Conservation (phyloP, 2,888 invertebrate species). For the Luperina testacea region DNA sequence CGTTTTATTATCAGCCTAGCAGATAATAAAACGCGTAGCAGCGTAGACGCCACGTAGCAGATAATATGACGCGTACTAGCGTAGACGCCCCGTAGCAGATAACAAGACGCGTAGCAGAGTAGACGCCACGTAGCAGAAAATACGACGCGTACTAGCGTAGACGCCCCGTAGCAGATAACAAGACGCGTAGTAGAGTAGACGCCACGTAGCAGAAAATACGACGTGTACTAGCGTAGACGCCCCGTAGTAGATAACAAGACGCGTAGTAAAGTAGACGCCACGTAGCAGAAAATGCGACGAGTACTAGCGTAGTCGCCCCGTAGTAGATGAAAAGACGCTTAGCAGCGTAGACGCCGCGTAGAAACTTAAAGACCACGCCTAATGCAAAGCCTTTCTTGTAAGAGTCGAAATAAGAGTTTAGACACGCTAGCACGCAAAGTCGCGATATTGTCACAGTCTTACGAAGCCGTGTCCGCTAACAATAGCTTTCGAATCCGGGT, state of each 20-base stretch:
- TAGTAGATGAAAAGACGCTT: background rate
- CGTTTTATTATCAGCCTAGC: background rate
- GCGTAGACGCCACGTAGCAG: background rate
- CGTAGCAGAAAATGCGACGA: too few relatives aligned
- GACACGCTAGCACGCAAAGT: conserved; percentile 62
- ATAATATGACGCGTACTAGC: background rate
- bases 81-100: background rate
- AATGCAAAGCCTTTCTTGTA: conserved; percentile 43
- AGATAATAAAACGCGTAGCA: background rate
- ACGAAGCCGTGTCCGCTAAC: conserved; percentile 69
- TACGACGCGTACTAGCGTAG: background rate
- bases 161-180: background rate
- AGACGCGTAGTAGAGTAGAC: background rate
- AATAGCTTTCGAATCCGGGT: conserved; percentile 78
- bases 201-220: background rate
- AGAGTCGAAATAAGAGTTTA: conserved; percentile 63
- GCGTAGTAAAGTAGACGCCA: too few relatives aligned
- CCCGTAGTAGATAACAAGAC: too few relatives aligned
- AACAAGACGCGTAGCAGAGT: background rate
- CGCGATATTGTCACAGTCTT: conserved; percentile 58
- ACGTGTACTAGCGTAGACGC: background rate
- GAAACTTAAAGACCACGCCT: background rate
- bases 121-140: background rate
- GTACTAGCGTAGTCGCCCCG: too few relatives aligned
- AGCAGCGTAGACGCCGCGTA: background rate